Base-by-base conservation (phyloP, 2,888 invertebrate genomes). In the Drosophila trichaetosa region DNA sequence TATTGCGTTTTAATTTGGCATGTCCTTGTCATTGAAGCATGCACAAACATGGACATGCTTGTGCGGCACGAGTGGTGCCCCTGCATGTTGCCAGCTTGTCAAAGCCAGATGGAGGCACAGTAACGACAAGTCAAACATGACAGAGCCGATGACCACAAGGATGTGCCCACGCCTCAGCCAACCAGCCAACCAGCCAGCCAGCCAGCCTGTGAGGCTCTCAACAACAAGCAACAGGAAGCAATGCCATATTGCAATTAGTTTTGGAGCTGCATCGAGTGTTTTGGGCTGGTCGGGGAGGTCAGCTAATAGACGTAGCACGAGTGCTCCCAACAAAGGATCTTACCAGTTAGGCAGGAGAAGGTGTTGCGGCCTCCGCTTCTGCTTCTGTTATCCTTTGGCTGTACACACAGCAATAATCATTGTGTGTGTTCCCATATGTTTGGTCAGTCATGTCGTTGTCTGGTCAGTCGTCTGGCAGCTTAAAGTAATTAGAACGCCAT, bases 1-100 rank as follows among this genome's bases (percentile, higher is more conserved):
- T 87, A 87, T 87, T 87, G 89, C 89, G 76, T 89, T 87, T 87
- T 87, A 87, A 87, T 87, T 89, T 75, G 84, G 75, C 85, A 87
- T 87, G 86, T 87, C 81, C 74, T 84, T 89, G 82, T 69, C 86
- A 89, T 63, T 75, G 89, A 87, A 62, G 76, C 89, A 77, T 86
- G 87, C 82, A 79, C 73, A 73, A 76, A 76, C 89, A 89, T 82
- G 84, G 84, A 87, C 80, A 76, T 80, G 88, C 24, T 83, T 83
- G 73, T 73, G 81, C 69, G 73, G 36, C 52, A 34, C 52, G 29
- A 36, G 24, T 48, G 46, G 24, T 46, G 58, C 21, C 18, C 49
- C 24, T 49, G 65, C 73, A 69, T 72, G 84, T 87, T 89, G 80
- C 65, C 87, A 77, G 76, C 76, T 82, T 82, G 86, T 87, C 89